phyloP scores from a whole-genome alignment of 2,113 vertebrate genomes.

The Rhipidura dahli region DNA sequence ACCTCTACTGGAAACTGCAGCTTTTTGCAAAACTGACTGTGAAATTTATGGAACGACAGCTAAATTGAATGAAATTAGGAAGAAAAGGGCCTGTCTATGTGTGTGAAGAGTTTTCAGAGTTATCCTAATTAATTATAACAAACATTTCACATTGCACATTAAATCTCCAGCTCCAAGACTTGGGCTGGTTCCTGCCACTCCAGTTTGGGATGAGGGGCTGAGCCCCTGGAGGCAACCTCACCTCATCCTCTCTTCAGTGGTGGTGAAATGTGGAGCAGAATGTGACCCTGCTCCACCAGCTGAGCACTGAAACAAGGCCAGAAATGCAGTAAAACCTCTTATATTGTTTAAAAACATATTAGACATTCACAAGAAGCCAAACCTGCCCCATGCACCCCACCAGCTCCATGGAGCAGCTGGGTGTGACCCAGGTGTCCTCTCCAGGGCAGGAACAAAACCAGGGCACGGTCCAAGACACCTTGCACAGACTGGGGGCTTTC shows the following conservation, averaged over 20 bases:
- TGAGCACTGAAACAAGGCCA: fast-evolving
- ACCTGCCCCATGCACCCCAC: fast-evolving
- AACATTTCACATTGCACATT: background rate
- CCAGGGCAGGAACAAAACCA: background rate
- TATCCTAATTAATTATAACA: conserved; percentile 29
- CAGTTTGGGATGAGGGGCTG: background rate
- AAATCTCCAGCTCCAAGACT: background rate
- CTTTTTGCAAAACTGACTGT: background rate
- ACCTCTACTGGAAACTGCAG: background rate
- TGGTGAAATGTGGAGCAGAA: fast-evolving
- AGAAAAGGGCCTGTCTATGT: conserved; percentile 40
- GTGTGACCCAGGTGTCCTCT: fast-evolving
- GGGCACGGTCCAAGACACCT: background rate
- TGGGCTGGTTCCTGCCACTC: background rate
- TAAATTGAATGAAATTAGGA: conserved; percentile 28
- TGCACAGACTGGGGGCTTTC: fast-evolving
- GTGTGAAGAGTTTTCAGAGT: conserved; percentile 11
- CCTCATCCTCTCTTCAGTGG: fast-evolving
- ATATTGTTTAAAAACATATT: fast-evolving
- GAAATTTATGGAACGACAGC: conserved; percentile 38
- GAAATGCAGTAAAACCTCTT: fast-evolving
- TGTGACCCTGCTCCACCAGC: background rate
- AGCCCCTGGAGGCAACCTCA: fast-evolving
- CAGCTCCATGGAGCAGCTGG: background rate
- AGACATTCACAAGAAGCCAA: background rate